Evolutionary conservation across 2,888 invertebrate genomes (phyloP).

Genomic region (Nymphalis c-album): DNA sequence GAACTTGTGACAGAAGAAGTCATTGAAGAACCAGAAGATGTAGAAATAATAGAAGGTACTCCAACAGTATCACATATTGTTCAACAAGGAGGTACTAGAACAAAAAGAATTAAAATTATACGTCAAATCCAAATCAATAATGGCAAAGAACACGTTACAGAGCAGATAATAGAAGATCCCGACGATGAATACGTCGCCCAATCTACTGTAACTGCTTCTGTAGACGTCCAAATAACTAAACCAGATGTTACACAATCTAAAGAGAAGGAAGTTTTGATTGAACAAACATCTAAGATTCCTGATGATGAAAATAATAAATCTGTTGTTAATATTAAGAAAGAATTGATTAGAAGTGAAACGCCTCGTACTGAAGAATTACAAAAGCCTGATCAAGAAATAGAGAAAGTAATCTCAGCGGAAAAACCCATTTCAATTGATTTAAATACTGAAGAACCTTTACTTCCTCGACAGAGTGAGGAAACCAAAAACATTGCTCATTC

Average conservation of each 20-base stretch:
- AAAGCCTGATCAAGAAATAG: neutral
- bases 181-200: constrained; percentile 73
- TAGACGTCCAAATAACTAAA: constrained; percentile 11
- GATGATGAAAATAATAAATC: neutral
- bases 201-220: constrained; percentile 15
- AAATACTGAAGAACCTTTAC: no score
- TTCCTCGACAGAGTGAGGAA: neutral
- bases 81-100: constrained; percentile 55
- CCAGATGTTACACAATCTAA: constrained; percentile 1
- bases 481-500: neutral
- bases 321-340: neutral
- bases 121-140: constrained; percentile 87
- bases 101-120: constrained; percentile 82
- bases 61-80: constrained; percentile 44
- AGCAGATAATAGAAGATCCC: constrained; percentile 90
- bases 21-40: constrained; percentile 91
- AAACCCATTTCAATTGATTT: neutral
- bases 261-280: neutral
- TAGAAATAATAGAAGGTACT: constrained; percentile 86
- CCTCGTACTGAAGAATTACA: neutral
- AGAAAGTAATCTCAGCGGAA: neutral
- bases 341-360: neutral
- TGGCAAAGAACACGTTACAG: constrained; percentile 89
- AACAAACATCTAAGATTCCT: neutral
- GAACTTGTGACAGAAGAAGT: constrained; percentile 91